Percentiles rank a stretch among this genome's conserved stretches.
phyloP scores from a whole-genome alignment of 2,113 vertebrate genomes.

The Pachycephala philippinensis region DNA sequence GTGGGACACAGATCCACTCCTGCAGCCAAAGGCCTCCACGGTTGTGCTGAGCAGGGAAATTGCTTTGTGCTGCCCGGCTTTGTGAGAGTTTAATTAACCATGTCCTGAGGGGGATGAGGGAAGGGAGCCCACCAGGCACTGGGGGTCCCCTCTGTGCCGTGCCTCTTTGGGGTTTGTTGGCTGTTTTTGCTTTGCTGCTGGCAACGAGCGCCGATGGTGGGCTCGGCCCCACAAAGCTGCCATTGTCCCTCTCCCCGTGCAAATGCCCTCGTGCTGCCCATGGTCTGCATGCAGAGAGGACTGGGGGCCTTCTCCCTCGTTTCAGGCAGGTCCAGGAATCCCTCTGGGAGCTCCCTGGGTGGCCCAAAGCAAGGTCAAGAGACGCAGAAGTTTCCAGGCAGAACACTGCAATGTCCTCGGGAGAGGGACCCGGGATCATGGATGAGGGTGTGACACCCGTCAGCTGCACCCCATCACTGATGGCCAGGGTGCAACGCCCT shows the following conservation, averaged over 20 bases:
- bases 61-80: not conserved
- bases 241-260: not conserved
- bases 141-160: not conserved
- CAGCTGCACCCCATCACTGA: not conserved
- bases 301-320: not conserved
- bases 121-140: not conserved
- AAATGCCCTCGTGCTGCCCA: not conserved
- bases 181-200: not conserved
- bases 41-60: slow-evolving; percentile 12
- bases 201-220: not conserved
- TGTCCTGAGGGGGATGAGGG: not conserved
- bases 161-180: not conserved
- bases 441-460: not conserved
- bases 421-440: not conserved
- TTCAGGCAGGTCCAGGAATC: not conserved
- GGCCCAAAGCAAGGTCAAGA: not conserved
- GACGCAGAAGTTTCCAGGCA: not conserved
- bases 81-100: slow-evolving; percentile 9
- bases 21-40: not conserved
- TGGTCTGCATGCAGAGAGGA: rapidly evolving
- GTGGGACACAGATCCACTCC: not conserved
- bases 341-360: not conserved
- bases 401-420: not conserved
- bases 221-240: not conserved
- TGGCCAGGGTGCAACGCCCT: not conserved